Percentiles rank a stretch among this genome's conserved stretches.
Evolutionary conservation across 2,888 invertebrate species (phyloP).

Genomic region (Lithophane socia): DNA sequence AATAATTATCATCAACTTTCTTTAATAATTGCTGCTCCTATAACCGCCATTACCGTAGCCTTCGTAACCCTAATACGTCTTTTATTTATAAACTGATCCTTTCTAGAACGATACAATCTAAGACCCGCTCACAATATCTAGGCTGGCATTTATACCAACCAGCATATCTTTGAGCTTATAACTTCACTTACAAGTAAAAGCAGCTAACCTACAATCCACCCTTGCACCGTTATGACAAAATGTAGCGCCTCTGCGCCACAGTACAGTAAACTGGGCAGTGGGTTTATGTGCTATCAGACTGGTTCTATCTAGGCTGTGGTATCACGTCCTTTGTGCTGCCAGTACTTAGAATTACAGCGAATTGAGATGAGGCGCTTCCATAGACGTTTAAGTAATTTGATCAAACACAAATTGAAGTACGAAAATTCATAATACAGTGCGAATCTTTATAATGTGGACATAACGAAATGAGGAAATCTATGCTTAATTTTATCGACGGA

Average conservation of each 20-base stretch:
- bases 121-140: neutral
- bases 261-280: slow-evolving; percentile 57
- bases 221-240: slow-evolving; percentile 57
- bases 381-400: too few species aligned
- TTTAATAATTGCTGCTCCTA: neutral
- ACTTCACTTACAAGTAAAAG: slow-evolving; percentile 24
- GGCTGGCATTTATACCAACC: slow-evolving; percentile 9
- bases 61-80: neutral
- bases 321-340: slow-evolving; percentile 14
- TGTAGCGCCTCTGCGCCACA: slow-evolving; percentile 25
- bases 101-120: slow-evolving; percentile 7
- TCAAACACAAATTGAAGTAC: too few species aligned
- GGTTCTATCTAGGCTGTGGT: slow-evolving; percentile 50
- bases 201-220: slow-evolving; percentile 47
- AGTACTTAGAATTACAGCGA: slow-evolving; percentile 15
- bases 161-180: slow-evolving; percentile 23
- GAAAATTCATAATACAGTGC: too few species aligned
- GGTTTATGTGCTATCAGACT: slow-evolving; percentile 62
- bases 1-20: neutral
- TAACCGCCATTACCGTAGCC: neutral
- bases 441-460: too few species aligned
- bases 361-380: slow-evolving; percentile 12
- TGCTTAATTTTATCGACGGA: too few species aligned
- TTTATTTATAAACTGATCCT: neutral
- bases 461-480: too few species aligned